Percentiles rank a stretch among this genome's conserved stretches.
Conservation (phyloP, 2,888 invertebrate species). For the Zygaena filipendulae region DNA sequence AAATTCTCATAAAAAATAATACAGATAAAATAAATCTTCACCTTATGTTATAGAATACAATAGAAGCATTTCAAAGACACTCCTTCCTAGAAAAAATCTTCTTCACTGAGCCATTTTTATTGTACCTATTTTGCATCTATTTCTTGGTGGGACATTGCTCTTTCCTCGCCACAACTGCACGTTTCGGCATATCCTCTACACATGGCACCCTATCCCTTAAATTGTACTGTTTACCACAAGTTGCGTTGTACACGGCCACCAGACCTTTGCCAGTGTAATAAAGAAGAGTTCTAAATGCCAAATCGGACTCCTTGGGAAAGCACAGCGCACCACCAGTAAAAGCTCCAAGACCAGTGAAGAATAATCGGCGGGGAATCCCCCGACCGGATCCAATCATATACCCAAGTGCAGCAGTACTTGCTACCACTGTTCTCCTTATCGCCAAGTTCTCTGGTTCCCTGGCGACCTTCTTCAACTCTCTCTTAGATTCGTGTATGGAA, state of each 20-base stretch:
- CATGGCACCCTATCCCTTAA: constrained; percentile 30
- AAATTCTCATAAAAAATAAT: too few species aligned
- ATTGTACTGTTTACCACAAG: constrained; percentile 19
- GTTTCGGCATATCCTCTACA: constrained; percentile 24
- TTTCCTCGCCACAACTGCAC: constrained; percentile 6
- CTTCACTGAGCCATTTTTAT: too few species aligned
- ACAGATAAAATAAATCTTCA: too few species aligned
- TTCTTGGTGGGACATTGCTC: constrained; percentile 20
- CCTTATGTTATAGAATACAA: too few species aligned
- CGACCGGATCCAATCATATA: constrained; percentile 19
- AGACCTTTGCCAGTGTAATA: constrained; percentile 22
- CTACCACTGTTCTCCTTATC: constrained; percentile 24
- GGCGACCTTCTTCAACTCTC: constrained; percentile 25
- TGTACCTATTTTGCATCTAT: too few species aligned
- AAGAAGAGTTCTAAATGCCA: constrained; percentile 23
- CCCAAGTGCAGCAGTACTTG: constrained; percentile 22
- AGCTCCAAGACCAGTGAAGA: constrained; percentile 26
- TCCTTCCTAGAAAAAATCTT: too few species aligned
- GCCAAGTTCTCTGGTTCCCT: constrained; percentile 25
- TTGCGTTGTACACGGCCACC: constrained; percentile 26
- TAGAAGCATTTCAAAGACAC: too few species aligned
- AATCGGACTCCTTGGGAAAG: constrained; percentile 42
- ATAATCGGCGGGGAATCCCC: constrained; percentile 20
- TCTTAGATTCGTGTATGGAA: constrained; percentile 16
- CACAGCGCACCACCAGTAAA: constrained; percentile 30